These are phyloP conservation scores for Brachyopa scutellaris DNA, from an alignment of 2,888 invertebrate genomes.

Conservation along the genomic window DNA sequence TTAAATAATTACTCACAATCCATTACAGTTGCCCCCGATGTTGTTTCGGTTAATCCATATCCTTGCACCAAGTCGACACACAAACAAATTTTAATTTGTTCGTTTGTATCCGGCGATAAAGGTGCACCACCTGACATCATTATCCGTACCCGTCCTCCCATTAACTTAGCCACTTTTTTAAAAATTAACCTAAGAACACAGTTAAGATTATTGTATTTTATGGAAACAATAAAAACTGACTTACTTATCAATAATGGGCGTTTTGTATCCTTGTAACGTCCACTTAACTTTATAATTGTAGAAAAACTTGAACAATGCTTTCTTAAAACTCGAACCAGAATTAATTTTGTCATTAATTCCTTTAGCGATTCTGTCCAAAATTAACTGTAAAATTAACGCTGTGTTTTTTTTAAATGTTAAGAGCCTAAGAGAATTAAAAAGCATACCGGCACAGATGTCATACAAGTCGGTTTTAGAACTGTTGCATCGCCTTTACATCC, in stretches of 20 bases:
- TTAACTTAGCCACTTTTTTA: conserved; percentile 84
- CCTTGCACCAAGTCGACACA: conserved; percentile 96
- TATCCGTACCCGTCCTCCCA: conserved; percentile 94
- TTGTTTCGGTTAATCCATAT: conserved; percentile 98
- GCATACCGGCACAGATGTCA: conserved; percentile 97
- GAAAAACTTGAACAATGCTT: conserved; percentile 95
- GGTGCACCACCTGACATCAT: conserved; percentile 98
- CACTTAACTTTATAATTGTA: conserved; percentile 96
- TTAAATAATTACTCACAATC: conserved; percentile 88
- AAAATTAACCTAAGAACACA: conserved; percentile 78
- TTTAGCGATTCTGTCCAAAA: conserved; percentile 98
- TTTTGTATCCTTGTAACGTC: conserved; percentile 91
- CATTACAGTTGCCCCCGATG: conserved; percentile 95
- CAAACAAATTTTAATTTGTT: conserved; percentile 95
- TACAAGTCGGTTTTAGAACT: conserved; percentile 94
- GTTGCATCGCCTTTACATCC: conserved; percentile 97
- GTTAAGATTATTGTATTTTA: neutral
- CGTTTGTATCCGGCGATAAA: conserved; percentile 96
- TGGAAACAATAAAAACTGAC: conserved; percentile 48
- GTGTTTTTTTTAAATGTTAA: neutral
- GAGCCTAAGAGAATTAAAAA: too few species aligned
- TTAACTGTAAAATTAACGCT: conserved; percentile 85
- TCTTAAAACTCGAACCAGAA: conserved; percentile 89
- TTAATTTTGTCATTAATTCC: conserved; percentile 97
- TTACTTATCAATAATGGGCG: conserved; percentile 88